phyloP scores from a whole-genome alignment of 2,888 invertebrate genomes.

The Callyntrura sp. region DNA sequence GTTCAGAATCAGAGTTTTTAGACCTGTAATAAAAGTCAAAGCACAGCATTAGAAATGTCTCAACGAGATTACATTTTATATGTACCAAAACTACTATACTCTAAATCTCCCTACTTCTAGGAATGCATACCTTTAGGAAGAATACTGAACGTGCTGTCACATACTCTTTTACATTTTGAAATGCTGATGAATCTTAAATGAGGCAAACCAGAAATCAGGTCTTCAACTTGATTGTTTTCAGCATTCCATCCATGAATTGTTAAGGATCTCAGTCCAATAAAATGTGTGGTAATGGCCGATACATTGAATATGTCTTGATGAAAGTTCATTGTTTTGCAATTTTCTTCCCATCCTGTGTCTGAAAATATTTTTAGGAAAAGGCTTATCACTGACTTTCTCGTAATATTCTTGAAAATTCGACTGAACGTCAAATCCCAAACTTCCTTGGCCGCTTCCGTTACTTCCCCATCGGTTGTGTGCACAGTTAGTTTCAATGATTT shows the following conservation, averaged over 20 bases:
- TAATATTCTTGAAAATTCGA: not conserved
- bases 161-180: not conserved
- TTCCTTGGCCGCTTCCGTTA: not conserved
- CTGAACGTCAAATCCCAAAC: constrained; percentile 18
- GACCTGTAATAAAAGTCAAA: not conserved
- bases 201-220: not conserved
- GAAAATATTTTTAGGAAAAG: not conserved
- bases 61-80: too few species aligned
- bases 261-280: not conserved
- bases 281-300: not conserved
- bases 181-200: constrained; percentile 6
- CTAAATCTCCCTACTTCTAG: too few species aligned
- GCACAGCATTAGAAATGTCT: too few species aligned
- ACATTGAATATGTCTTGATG: constrained; percentile 1
- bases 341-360: not conserved
- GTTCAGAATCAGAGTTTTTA: constrained; percentile 19
- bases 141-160: not conserved
- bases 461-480: not conserved
- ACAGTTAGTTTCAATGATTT: not conserved
- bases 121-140: not conserved
- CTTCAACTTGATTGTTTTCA: not conserved
- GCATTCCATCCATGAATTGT: constrained; percentile 21
- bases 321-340: not conserved
- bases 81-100: too few species aligned
- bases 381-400: not conserved